Conservation (phyloP, 1,140 invertebrate genomes). For the Armadillidium nasatum region DNA sequence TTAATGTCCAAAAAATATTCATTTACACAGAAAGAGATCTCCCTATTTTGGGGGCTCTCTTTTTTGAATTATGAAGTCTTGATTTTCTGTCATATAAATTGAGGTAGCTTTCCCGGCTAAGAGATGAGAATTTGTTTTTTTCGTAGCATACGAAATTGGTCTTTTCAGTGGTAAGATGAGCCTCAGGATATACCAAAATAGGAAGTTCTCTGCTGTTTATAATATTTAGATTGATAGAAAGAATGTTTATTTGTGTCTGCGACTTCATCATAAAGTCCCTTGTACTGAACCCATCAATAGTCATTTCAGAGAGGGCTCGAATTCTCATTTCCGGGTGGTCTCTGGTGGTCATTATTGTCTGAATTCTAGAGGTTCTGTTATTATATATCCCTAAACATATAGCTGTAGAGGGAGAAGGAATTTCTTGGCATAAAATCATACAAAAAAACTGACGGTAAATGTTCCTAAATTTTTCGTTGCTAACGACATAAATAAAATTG, state of each 20-base stretch:
- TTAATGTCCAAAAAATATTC: no score
- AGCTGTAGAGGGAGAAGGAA: background rate
- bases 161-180: background rate
- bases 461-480: background rate
- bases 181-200: background rate
- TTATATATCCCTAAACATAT: background rate
- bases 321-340: background rate
- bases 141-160: no score
- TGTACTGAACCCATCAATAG: background rate
- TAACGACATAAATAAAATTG: constrained; percentile 42
- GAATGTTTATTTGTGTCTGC: no score
- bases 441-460: background rate
- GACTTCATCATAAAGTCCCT: background rate
- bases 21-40: no score
- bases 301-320: background rate
- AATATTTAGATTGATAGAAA: background rate
- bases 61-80: no score
- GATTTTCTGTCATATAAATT: no score
- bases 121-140: no score
- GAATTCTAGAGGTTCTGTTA: background rate
- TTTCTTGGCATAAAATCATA: background rate
- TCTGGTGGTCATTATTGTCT: background rate
- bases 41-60: no score
- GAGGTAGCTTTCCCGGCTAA: no score
- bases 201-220: background rate